Conservation (phyloP, 2,888 invertebrate species). For the Hyppa rectilinea region DNA sequence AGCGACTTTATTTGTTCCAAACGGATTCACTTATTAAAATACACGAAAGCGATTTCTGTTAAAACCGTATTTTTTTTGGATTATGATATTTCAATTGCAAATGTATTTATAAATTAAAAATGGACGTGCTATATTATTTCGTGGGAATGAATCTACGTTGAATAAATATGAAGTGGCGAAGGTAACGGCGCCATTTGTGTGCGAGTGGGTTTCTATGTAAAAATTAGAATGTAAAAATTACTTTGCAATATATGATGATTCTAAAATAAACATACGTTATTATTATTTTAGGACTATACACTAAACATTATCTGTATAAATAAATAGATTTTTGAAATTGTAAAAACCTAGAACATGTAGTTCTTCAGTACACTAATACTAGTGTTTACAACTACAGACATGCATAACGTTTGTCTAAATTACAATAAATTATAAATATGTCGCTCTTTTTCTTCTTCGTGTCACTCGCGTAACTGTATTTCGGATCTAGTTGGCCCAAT, state of each 20-base stretch:
- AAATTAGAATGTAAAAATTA: conserved; percentile 1
- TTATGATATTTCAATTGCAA: conserved; percentile 59
- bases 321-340: too few species aligned
- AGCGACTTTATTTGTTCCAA: conserved; percentile 36
- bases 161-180: conserved; percentile 37
- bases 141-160: conserved; percentile 34
- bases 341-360: neutral
- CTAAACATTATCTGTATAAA: too few species aligned
- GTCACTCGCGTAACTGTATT: too few species aligned
- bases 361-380: neutral
- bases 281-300: too few species aligned
- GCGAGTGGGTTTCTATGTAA: conserved; percentile 4
- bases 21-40: conserved; percentile 48
- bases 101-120: conserved; percentile 55
- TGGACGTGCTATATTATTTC: conserved; percentile 43
- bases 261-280: neutral
- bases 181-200: conserved; percentile 11
- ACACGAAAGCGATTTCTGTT: conserved; percentile 45
- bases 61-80: conserved; percentile 41
- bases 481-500: too few species aligned
- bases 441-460: too few species aligned
- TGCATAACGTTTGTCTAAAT: neutral
- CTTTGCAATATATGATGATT: conserved; percentile 11
- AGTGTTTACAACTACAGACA: neutral
- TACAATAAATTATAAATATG: neutral